Base-by-base conservation (phyloP, 1,140 invertebrate species). In the Araneus ventricosus region DNA sequence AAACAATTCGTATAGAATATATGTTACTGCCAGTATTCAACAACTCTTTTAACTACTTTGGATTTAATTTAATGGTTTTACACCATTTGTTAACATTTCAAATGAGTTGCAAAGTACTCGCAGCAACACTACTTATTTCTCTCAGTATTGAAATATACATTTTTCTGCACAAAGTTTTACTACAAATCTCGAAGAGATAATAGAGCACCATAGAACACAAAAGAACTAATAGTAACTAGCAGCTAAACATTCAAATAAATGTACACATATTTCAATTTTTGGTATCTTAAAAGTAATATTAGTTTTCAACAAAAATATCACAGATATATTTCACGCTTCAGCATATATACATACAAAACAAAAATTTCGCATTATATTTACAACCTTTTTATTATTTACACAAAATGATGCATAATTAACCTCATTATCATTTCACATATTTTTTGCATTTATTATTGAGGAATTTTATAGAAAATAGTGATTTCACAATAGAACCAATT, bases 231-330 rank as follows among this genome's bases (percentile, higher is more conserved):
- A 84, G 84, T 63, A 80, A 30, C 57, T 91, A 91, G 37, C 24
- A 90, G 17, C 79, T 82, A 91, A 61, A 91, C 30, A 75, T 41
- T 70, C n/a, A 63, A 84, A 91, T 84, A 80, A 70, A 84, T 84
- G 82, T 45, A 92, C 37, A 90, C 84, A 80, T 27, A 57, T 27
- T 39, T 63, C 17, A 8, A n/a, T 93, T 92, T 93, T 93, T 93
- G 91, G 91, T 93, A 79, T 67, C n/a, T n/a, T 85, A 57, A 87
- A 61, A 92, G 61, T 92, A 86, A 57, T 87, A 79, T 37, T 93
- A 27, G 61, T 70, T 70, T 59, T 57, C 45, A 93, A 93, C 45
- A 27, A 87, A 93, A 93, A 93, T 93, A 93, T 93, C 91, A 93
- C 91, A 93, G 91, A 41, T 88, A 67, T 87, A 34, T 52, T 93